Conservation (phyloP, 92 coral and sea anemone species). For the Anthopleura xanthogrammica region DNA sequence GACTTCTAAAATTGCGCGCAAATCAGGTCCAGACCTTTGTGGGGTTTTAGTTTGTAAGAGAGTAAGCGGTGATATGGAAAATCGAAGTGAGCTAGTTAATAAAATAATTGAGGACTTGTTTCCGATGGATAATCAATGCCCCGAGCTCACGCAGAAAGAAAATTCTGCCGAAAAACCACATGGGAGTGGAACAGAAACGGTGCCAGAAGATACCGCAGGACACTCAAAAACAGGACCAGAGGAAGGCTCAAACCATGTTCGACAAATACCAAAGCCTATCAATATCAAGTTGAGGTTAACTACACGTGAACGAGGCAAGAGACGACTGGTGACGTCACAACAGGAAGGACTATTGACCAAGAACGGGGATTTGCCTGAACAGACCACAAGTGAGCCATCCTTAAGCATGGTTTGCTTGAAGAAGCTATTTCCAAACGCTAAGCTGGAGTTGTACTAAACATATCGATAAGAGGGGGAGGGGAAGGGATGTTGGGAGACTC, state of each 20-base stretch:
- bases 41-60: slow-evolving; percentile 20
- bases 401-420: slow-evolving; percentile 18
- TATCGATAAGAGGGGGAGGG: background rate
- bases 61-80: slow-evolving; percentile 10
- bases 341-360: background rate
- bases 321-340: background rate
- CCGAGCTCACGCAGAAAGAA: background rate
- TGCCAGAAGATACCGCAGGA: background rate
- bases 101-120: slow-evolving; percentile 24
- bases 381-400: background rate
- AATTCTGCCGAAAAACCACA: background rate
- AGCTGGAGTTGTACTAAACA: slow-evolving; percentile 2
- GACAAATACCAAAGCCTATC: background rate
- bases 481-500: too few species aligned
- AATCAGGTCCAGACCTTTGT: background rate
- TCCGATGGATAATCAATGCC: background rate
- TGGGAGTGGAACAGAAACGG: background rate
- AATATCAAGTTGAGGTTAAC: background rate
- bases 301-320: background rate
- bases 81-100: background rate
- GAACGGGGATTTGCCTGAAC: background rate
- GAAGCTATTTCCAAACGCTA: slow-evolving; percentile 20
- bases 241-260: background rate
- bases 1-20: background rate
- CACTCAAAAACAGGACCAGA: background rate